A percentile compares a stretch with the other conserved stretches of the same genome.
Conservation (phyloP, 2,797 vertebrate species). For the Lacerta bilineata region DNA sequence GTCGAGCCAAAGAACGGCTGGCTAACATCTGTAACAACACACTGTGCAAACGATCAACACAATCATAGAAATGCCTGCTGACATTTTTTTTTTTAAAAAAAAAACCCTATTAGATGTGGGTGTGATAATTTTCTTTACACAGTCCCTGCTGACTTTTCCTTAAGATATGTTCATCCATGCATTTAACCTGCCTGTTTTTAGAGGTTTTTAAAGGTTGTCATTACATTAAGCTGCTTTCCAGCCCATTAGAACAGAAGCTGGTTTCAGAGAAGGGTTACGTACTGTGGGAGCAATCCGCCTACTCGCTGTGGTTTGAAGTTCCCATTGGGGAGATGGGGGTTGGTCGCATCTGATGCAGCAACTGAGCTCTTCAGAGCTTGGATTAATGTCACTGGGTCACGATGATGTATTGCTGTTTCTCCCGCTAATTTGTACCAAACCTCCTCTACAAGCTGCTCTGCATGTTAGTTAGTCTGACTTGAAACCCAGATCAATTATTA, state of each 20-base stretch:
- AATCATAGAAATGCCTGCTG: neutral
- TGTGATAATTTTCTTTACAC: constrained; percentile 29
- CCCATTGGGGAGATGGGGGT: neutral
- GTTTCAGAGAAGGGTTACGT: neutral
- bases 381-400: constrained; percentile 15
- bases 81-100: neutral
- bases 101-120: neutral
- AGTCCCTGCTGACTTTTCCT: constrained; percentile 20
- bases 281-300: neutral
- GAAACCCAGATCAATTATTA: neutral
- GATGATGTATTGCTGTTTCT: neutral
- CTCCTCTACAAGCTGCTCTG: neutral
- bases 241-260: constrained; percentile 29
- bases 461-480: constrained; percentile 1
- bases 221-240: constrained; percentile 30
- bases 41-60: neutral
- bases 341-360: neutral
- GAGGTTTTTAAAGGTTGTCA: neutral
- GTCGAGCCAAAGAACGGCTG: neutral
- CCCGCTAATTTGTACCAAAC: neutral
- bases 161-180: constrained; percentile 21
- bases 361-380: neutral
- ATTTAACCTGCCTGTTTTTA: constrained; percentile 3
- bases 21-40: neutral
- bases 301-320: neutral